Percentiles rank a stretch among this genome's conserved stretches.
phyloP scores from a whole-genome alignment of 2,113 vertebrate genomes.

The Equus quagga region DNA sequence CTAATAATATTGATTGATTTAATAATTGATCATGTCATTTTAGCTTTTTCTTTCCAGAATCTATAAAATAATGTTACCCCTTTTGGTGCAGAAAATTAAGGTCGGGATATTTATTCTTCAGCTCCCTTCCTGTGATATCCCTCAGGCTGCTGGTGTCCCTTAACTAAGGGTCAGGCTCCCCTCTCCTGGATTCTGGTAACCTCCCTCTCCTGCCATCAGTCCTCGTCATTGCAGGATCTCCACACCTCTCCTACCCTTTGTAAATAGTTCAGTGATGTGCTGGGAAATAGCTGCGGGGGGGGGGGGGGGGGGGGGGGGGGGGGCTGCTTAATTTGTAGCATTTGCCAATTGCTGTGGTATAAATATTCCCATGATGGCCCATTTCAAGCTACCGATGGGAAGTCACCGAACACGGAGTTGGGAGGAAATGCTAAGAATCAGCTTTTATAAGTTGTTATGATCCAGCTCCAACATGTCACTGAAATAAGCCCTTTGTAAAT shows the following conservation, averaged over 20 bases:
- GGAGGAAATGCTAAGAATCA: background rate
- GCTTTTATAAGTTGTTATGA: background rate
- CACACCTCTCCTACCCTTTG: background rate
- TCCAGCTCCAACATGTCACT: background rate
- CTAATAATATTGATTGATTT: background rate
- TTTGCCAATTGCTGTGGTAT: background rate
- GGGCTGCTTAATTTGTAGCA: background rate
- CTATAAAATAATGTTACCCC: background rate
- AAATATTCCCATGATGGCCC: background rate
- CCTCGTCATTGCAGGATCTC: background rate
- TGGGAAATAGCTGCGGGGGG: background rate
- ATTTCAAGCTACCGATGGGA: background rate
- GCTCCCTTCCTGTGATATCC: background rate
- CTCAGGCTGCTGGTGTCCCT: background rate
- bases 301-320: too few relatives aligned
- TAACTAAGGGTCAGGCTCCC: background rate
- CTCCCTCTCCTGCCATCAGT: background rate
- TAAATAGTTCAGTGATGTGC: background rate
- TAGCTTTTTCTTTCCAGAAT: background rate
- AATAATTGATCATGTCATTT: constrained; percentile 7
- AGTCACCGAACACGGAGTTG: background rate
- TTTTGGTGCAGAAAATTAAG: background rate
- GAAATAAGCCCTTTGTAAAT: background rate
- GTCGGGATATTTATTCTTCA: background rate
- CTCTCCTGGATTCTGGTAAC: background rate